A percentile compares a stretch with the other conserved stretches of the same genome.
Conservation (phyloP, 2,797 vertebrate species). For the Helicolenus hilgendorfi region DNA sequence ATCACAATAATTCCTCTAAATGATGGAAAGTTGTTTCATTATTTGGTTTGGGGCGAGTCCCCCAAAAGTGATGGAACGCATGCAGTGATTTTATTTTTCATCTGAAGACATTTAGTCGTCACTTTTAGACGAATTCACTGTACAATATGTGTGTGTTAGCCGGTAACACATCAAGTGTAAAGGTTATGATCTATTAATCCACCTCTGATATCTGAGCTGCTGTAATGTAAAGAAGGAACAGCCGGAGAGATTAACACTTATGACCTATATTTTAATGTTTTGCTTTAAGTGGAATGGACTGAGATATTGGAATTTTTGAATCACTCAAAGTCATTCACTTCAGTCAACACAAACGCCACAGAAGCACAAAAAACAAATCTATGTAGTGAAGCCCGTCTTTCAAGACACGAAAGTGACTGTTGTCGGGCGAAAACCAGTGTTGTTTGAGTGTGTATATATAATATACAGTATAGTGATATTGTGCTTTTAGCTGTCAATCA, state of each 20-base stretch:
- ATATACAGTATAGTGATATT: too few relatives aligned
- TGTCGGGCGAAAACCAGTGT: too few relatives aligned
- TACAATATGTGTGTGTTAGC: neutral
- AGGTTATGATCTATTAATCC: slow-evolving; percentile 52
- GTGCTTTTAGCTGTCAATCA: too few relatives aligned
- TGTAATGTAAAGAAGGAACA: slow-evolving; percentile 70
- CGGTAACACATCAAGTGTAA: slow-evolving; percentile 6
- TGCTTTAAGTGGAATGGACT: neutral
- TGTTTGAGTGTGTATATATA: too few relatives aligned
- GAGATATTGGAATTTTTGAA: neutral
- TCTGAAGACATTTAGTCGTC: neutral
- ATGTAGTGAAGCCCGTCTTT: too few relatives aligned
- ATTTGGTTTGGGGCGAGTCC: neutral
- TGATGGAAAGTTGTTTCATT: neutral
- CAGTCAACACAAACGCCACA: neutral
- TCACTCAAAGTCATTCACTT: neutral
- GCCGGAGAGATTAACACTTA: slow-evolving; percentile 74
- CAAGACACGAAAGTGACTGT: too few relatives aligned
- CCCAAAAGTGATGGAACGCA: neutral
- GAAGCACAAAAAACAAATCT: too few relatives aligned
- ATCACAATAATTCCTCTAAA: neutral
- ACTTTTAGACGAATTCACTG: neutral
- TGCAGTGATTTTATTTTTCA: neutral
- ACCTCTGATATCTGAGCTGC: slow-evolving; percentile 58
- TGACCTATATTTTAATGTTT: slow-evolving; percentile 80